These are phyloP conservation scores for Zoanthus solanderi DNA, from an alignment of 92 coral and sea anemone genomes.

Conservation along the genomic window DNA sequence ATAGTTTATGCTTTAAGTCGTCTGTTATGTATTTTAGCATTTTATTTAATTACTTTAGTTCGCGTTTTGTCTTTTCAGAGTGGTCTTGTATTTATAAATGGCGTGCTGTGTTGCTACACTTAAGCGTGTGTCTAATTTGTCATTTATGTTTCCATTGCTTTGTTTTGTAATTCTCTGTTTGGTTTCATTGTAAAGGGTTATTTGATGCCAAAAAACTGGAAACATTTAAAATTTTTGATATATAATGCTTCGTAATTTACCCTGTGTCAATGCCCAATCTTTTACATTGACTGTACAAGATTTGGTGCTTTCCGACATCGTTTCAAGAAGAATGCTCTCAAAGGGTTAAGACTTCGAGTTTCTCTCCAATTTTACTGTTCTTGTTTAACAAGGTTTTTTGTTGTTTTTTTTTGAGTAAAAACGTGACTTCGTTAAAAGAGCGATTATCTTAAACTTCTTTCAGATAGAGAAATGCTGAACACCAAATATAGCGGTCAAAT, in stretches of 20 bases:
- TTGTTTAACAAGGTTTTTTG: neutral
- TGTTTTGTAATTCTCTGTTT: slow-evolving; percentile 4
- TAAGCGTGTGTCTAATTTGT: neutral
- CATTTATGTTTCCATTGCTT: slow-evolving; percentile 1
- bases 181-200: slow-evolving; percentile 11
- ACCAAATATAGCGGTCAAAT: slow-evolving; percentile 24
- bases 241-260: neutral
- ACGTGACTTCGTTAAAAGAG: neutral
- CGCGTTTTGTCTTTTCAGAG: slow-evolving; percentile 14
- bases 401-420: neutral
- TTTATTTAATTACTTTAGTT: slow-evolving; percentile 9
- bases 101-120: slow-evolving; percentile 6
- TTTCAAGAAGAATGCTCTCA: neutral
- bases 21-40: neutral
- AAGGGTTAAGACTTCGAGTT: neutral
- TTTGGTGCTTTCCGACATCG: neutral
- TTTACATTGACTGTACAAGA: neutral
- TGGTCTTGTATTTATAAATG: neutral
- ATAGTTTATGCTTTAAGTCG: neutral
- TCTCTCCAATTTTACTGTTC: neutral
- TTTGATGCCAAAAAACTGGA: neutral
- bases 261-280: neutral
- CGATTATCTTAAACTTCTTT: neutral
- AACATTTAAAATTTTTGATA: neutral
- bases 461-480: slow-evolving; percentile 15